A percentile compares a stretch with the other conserved stretches of the same genome.
phyloP scores from a whole-genome alignment of 2,113 vertebrate species.

The Sphyrna mokarran region DNA sequence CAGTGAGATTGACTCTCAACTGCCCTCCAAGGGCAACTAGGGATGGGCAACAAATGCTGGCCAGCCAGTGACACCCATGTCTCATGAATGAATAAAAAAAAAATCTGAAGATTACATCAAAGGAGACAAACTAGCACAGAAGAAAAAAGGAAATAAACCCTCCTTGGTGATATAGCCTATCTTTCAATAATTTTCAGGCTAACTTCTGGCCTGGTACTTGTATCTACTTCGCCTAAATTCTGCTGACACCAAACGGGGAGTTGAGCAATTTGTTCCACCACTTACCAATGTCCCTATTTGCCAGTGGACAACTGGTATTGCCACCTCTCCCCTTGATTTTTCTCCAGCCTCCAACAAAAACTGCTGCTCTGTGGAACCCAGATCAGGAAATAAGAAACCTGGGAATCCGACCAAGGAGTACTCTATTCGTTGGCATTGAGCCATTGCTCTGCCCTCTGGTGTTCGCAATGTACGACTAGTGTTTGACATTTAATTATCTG shows the following conservation, averaged over 20 bases:
- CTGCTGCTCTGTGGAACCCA: background rate
- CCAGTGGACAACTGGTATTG: background rate
- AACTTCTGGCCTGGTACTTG: background rate
- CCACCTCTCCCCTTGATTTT: background rate
- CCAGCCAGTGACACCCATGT: too few relatives aligned
- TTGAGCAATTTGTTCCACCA: background rate
- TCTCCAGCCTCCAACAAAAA: background rate
- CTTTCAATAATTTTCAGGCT: too few relatives aligned
- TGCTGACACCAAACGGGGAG: background rate
- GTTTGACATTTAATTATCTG: too few relatives aligned
- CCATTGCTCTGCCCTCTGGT: background rate
- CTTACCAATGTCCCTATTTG: background rate
- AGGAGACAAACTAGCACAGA: background rate
- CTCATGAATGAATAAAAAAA: too few relatives aligned
- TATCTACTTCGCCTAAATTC: background rate
- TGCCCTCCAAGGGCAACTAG: too few relatives aligned
- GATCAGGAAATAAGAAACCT: background rate
- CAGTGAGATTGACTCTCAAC: too few relatives aligned
- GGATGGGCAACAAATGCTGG: too few relatives aligned
- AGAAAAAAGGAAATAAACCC: too few relatives aligned
- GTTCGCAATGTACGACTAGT: background rate
- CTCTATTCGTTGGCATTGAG: background rate
- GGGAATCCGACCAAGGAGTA: background rate
- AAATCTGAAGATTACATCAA: background rate
- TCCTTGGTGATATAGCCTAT: too few relatives aligned